Evolutionary conservation across 2,888 invertebrate species (phyloP).

Genomic region (Sepioteuthis lessoniana): DNA sequence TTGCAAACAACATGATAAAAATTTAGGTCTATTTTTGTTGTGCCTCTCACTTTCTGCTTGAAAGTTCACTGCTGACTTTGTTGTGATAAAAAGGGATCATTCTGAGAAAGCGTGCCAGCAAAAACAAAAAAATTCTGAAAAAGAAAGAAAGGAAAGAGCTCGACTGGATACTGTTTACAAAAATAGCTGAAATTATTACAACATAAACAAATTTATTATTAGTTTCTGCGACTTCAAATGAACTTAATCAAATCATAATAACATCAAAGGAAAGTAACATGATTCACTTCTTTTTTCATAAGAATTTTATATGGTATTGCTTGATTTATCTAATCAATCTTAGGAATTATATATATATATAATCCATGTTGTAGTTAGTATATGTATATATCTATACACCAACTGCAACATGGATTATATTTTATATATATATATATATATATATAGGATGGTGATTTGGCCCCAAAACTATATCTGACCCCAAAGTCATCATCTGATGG

Average conservation of each 20-base stretch:
- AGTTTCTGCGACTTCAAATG: background rate
- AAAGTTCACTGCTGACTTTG: background rate
- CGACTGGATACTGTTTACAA: background rate
- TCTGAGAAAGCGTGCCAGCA: background rate
- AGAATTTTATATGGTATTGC: background rate
- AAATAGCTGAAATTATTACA: background rate
- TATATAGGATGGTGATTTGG: too few species aligned
- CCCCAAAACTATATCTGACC: too few species aligned
- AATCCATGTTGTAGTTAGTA: too few species aligned
- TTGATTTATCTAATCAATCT: background rate
- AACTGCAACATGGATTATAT: too few species aligned
- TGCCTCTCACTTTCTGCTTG: constrained; percentile 20
- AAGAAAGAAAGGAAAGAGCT: background rate
- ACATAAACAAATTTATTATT: background rate
- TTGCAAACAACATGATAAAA: background rate
- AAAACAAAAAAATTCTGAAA: background rate
- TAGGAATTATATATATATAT: too few species aligned
- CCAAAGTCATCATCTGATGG: too few species aligned
- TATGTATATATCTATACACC: too few species aligned
- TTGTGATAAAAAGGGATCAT: background rate
- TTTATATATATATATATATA: too few species aligned
- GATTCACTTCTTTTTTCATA: background rate
- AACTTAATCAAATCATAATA: background rate
- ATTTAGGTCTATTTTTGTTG: background rate
- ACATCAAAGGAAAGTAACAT: background rate